These are phyloP conservation scores for Narcine bancroftii DNA, from an alignment of 2,113 vertebrate genomes.

Conservation along the genomic window DNA sequence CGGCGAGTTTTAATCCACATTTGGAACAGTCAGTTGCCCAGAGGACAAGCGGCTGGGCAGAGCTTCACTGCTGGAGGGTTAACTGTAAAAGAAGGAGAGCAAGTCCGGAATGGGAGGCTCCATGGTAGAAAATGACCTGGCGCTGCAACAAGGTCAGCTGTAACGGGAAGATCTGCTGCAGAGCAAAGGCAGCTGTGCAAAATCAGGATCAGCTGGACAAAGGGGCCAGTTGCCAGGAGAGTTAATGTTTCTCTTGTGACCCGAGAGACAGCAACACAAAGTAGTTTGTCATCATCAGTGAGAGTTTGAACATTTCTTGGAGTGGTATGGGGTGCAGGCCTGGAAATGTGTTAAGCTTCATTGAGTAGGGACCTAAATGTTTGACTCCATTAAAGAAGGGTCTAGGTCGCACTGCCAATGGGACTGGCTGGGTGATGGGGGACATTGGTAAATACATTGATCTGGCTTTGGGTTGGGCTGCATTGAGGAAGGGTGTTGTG, in stretches of 20 bases:
- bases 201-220: not conserved
- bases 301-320: not conserved
- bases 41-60: not conserved
- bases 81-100: not conserved
- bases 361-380: not conserved
- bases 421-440: not conserved
- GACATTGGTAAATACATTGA: not conserved
- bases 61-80: not conserved
- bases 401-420: too few species aligned
- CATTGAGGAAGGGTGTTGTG: not conserved
- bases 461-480: not conserved
- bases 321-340: not conserved
- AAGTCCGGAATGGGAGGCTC: not conserved
- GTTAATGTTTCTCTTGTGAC: not conserved
- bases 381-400: not conserved
- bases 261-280: not conserved
- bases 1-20: not conserved
- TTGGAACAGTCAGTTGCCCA: not conserved
- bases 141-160: not conserved
- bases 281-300: not conserved
- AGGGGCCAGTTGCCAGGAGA: not conserved
- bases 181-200: not conserved
- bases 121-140: not conserved
- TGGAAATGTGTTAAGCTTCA: not conserved
- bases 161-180: not conserved